Base-by-base conservation (phyloP, 2,888 invertebrate species). In the Drosophila anomalata region DNA sequence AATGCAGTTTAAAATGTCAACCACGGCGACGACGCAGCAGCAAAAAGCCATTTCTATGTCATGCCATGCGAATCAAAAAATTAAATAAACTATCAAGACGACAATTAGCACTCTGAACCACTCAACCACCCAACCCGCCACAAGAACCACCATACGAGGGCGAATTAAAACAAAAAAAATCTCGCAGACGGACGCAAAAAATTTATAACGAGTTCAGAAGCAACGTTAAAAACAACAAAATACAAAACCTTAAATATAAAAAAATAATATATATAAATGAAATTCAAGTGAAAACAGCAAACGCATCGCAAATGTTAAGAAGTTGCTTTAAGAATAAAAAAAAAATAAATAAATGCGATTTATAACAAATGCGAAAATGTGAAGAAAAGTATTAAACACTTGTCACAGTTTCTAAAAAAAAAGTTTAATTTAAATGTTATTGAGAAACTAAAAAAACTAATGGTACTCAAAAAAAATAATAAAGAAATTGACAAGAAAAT, bases 1-100 rank as follows among this genome's bases (percentile, higher is more conserved):
- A 88, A 87, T 87, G 88, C 83, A 84, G 59, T 84, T 83, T 83
- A 75, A 83, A 87, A 77, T 87, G 85, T 82, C 83, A 82, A 87
- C 85, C 75, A 82, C 68, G 82, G 79, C 85, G 85, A 76, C 87
- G 76, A 87, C 73, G 73, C 63, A 52, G 55, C 41, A 73, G 56
- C 62, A 62, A 62, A 62, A 62, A 62, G 47, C 62, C 63, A 63
- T 87, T 84, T 84, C 78, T 84, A 86, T 84, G 87, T 78, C 85
- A 88, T 17, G 17, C 73, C 78, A 72, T 65, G 65, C 50, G 50
- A 47, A 66, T 50, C 73, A 58, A 54, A 56, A 61, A 61, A 63
- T 69, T 39, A 46, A 58, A 60, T 36, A 61, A 75, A 54, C 58
- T 63, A 69, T 69, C 62, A 53, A 72, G 72, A 71, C 62, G 62